These are phyloP conservation scores for Sturmia bella DNA, from an alignment of 2,888 invertebrate species.

Conservation along the genomic window DNA sequence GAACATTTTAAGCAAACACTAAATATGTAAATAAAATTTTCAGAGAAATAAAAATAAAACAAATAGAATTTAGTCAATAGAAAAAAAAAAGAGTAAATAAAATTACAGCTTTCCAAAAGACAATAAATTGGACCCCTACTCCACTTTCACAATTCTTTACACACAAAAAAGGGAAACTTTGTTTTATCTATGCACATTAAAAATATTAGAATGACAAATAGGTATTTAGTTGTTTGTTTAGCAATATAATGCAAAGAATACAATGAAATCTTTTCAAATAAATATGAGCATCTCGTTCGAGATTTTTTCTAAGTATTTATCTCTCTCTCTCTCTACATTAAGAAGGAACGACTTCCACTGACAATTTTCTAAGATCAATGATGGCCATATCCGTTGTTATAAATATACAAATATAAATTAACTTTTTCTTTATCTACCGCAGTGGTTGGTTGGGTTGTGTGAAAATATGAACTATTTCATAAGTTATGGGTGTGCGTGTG, in stretches of 20 bases:
- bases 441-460: constrained; percentile 11
- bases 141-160: constrained; percentile 4
- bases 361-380: constrained; percentile 55
- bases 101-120: too few species aligned
- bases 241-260: constrained; percentile 35
- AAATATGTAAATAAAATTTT: background rate
- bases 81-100: background rate
- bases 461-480: constrained; percentile 36
- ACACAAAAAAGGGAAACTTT: constrained; percentile 1
- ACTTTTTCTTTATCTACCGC: background rate
- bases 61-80: background rate
- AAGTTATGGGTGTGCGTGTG: too few species aligned
- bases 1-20: constrained; percentile 11
- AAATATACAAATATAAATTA: constrained; percentile 24
- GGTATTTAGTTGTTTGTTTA: constrained; percentile 51
- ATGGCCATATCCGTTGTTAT: constrained; percentile 53
- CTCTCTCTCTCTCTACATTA: background rate
- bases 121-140: background rate
- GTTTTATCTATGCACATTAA: too few species aligned
- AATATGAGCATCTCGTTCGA: background rate
- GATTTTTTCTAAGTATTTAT: background rate
- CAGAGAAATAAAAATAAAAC: background rate
- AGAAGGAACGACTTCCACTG: constrained; percentile 22
- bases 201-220: constrained; percentile 26
- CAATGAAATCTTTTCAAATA: constrained; percentile 58